Percentiles rank a stretch among this genome's conserved stretches.
phyloP scores from a whole-genome alignment of 2,797 vertebrate genomes.

The Takifugu ocellatus region DNA sequence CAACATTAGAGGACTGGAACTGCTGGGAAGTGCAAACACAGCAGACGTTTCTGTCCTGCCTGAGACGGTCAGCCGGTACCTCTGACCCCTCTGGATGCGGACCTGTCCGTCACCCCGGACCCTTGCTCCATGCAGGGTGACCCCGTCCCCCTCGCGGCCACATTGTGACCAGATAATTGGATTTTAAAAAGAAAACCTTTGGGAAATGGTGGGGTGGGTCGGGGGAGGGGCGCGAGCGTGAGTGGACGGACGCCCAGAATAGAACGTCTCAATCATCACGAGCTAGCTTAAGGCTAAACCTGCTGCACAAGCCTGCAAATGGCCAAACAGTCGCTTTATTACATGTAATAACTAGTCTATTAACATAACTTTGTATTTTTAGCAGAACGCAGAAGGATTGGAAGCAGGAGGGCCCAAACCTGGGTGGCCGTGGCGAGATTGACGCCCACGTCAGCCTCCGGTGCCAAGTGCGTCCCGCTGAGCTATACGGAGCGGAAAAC shows the following conservation, averaged over 20 bases:
- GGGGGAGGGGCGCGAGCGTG: neutral
- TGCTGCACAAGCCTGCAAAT: no score
- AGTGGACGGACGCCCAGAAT: conserved; percentile 21
- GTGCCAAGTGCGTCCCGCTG: conserved; percentile 6
- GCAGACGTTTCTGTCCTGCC: conserved; percentile 5
- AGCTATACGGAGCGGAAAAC: conserved; percentile 28
- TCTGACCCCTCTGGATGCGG: conserved; percentile 15
- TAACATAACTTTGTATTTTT: no score
- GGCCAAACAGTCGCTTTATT: no score
- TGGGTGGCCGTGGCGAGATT: conserved; percentile 34
- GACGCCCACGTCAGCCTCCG: conserved; percentile 3
- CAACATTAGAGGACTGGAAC: no score
- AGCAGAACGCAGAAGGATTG: no score
- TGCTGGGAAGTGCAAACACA: no score
- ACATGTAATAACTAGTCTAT: no score
- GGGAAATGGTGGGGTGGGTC: conserved; percentile 6
- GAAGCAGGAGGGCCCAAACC: neutral
- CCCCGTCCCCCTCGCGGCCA: conserved; percentile 59
- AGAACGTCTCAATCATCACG: conserved; percentile 36
- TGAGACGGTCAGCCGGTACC: conserved; percentile 10
- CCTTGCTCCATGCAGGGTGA: conserved; percentile 37
- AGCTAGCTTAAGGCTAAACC: no score
- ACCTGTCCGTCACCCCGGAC: conserved; percentile 35
- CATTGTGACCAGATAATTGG: conserved; percentile 61
- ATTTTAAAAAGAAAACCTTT: conserved; percentile 26